Percentiles rank a stretch among this genome's conserved stretches.
Conservation (phyloP, 1,140 invertebrate species). For the Agrypnia vestita region DNA sequence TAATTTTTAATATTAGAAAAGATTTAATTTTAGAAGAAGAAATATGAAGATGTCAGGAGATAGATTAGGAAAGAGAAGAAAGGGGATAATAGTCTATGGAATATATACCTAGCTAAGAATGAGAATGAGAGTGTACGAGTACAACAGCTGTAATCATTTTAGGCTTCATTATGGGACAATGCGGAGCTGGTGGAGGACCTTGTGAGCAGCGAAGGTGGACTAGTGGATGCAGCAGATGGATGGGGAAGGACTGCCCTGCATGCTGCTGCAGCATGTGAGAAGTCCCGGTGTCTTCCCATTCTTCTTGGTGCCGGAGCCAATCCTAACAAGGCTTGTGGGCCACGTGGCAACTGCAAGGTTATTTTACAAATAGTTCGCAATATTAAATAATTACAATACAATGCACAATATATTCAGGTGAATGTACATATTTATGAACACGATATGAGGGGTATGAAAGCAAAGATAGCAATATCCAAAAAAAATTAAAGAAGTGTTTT, state of each 20-base stretch:
- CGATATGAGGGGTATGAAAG: too few relatives aligned
- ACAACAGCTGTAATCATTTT: background rate
- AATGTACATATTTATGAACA: too few relatives aligned
- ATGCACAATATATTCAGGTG: background rate
- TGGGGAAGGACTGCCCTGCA: constrained; percentile 88
- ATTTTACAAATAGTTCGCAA: background rate
- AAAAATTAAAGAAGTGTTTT: too few relatives aligned
- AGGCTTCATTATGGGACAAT: constrained; percentile 94
- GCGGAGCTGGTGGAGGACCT: constrained; percentile 89
- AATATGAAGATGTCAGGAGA: too few relatives aligned
- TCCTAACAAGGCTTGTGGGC: constrained; percentile 80
- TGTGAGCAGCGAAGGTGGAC: constrained; percentile 78
- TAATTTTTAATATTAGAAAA: too few relatives aligned
- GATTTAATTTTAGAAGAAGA: too few relatives aligned
- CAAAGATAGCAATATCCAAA: too few relatives aligned
- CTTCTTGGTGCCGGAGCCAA: constrained; percentile 83
- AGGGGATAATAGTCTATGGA: too few relatives aligned
- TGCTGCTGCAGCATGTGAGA: constrained; percentile 90
- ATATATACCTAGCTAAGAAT: too few relatives aligned
- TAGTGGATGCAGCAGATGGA: constrained; percentile 83
- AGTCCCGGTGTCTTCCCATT: constrained; percentile 84
- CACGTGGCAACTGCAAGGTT: constrained; percentile 76
- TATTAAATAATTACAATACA: background rate
- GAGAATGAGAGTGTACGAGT: too few relatives aligned
- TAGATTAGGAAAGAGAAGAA: too few relatives aligned